Conservation (phyloP, 2,888 invertebrate genomes). For the Sabellastarte sp. region DNA sequence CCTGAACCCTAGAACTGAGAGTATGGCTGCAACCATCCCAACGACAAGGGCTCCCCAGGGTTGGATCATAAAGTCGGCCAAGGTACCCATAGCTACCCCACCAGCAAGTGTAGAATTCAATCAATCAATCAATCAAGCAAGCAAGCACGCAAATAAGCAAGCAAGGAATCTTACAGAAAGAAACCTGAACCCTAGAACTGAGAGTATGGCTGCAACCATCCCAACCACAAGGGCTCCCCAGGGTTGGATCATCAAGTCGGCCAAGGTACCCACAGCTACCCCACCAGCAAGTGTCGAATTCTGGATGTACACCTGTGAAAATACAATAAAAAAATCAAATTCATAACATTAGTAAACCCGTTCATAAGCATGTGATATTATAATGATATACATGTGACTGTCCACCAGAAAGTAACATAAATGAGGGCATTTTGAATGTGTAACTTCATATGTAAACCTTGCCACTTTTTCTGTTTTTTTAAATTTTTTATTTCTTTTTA, state of each 20-base stretch:
- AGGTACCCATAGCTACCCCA: constrained; percentile 86
- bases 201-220: constrained; percentile 73
- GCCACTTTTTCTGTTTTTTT: too few species aligned
- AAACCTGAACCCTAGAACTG: constrained; percentile 77
- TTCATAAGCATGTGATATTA: too few species aligned
- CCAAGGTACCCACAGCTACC: constrained; percentile 85
- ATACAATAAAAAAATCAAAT: too few species aligned
- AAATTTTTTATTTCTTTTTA: too few species aligned
- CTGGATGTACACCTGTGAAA: constrained; percentile 75
- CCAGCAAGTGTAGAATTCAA: constrained; percentile 91
- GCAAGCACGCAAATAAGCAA: too few species aligned
- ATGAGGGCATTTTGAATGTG: too few species aligned
- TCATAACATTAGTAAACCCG: too few species aligned
- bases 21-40: constrained; percentile 74
- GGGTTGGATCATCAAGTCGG: constrained; percentile 77
- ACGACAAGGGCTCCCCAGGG: constrained; percentile 81
- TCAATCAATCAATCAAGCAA: constrained; percentile 88
- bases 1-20: constrained; percentile 82
- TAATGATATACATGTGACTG: too few species aligned
- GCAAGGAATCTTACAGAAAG: constrained; percentile 44
- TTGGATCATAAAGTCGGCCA: constrained; percentile 76
- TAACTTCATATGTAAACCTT: too few species aligned
- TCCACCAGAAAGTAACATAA: too few species aligned
- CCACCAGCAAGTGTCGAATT: constrained; percentile 93
- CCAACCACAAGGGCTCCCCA: constrained; percentile 83